These are phyloP conservation scores for Stegodyphus mimosarum DNA, from an alignment of 1,140 invertebrate species.

Conservation along the genomic window DNA sequence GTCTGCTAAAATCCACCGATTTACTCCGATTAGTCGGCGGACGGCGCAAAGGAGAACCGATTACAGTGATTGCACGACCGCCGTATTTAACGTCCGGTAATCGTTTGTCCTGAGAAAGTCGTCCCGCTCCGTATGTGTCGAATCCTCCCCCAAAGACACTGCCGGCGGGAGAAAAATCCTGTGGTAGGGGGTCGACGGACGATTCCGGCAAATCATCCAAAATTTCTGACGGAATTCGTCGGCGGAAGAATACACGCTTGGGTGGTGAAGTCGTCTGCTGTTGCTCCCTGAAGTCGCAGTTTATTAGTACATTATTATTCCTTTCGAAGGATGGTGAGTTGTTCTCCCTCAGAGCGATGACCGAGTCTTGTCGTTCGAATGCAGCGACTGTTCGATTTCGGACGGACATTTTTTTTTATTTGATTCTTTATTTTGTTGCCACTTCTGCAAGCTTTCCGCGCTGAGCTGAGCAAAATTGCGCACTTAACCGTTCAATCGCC, in stretches of 20 bases:
- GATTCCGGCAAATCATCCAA: constrained; percentile 50
- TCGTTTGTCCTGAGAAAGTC: background rate
- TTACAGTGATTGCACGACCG: constrained; percentile 27
- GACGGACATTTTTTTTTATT: constrained; percentile 49
- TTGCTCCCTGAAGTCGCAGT: background rate
- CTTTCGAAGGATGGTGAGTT: background rate
- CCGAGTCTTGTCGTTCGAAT: constrained; percentile 19
- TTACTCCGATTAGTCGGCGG: constrained; percentile 7
- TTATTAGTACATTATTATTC: background rate
- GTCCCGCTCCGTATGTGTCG: background rate
- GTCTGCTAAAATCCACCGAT: constrained; percentile 29
- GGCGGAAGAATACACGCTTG: constrained; percentile 43
- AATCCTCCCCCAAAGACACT: background rate
- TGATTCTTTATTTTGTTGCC: constrained; percentile 2
- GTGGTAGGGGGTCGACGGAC: constrained; percentile 49
- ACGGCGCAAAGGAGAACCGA: constrained; percentile 27
- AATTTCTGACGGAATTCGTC: constrained; percentile 47
- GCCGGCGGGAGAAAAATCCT: background rate
- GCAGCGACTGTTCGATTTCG: background rate
- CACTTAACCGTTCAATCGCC: constrained; percentile 46
- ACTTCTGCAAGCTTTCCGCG: constrained; percentile 8
- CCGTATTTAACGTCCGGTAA: background rate
- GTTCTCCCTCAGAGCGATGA: constrained; percentile 1
- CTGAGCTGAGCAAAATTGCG: constrained; percentile 26
- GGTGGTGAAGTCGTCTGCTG: background rate